Percentiles rank a stretch among this genome's conserved stretches.
Conservation (phyloP, 1,140 invertebrate genomes). For the Brachionus sp. region DNA sequence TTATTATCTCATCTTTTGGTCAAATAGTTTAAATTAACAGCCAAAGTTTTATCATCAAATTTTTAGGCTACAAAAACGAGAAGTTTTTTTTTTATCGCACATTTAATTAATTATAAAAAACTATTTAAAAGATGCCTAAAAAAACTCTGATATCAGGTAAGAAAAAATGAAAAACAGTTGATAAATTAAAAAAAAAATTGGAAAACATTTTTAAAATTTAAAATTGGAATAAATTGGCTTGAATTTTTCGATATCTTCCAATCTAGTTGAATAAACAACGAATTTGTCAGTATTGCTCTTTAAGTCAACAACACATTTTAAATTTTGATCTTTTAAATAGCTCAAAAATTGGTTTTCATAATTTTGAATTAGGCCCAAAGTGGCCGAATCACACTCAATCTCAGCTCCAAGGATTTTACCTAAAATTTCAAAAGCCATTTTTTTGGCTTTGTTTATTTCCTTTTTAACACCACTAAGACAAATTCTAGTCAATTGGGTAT, state of each 20-base stretch:
- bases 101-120: neutral
- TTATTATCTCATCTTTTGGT: no score
- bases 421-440: neutral
- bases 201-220: neutral
- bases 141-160: neutral
- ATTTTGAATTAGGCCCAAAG: neutral
- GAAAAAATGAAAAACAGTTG: neutral
- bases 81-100: neutral
- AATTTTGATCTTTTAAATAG: neutral
- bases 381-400: neutral
- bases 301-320: neutral
- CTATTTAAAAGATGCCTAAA: neutral
- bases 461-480: neutral
- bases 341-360: neutral
- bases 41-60: neutral
- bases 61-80: no score
- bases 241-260: neutral
- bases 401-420: neutral
- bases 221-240: neutral
- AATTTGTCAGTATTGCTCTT: neutral
- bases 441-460: conserved; percentile 17
- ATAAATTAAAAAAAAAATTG: neutral
- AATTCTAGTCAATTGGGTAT: conserved; percentile 21
- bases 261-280: neutral
- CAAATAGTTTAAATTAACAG: no score